These are phyloP conservation scores for Heliconius hortense DNA, from an alignment of 2,888 invertebrate genomes.

Conservation along the genomic window DNA sequence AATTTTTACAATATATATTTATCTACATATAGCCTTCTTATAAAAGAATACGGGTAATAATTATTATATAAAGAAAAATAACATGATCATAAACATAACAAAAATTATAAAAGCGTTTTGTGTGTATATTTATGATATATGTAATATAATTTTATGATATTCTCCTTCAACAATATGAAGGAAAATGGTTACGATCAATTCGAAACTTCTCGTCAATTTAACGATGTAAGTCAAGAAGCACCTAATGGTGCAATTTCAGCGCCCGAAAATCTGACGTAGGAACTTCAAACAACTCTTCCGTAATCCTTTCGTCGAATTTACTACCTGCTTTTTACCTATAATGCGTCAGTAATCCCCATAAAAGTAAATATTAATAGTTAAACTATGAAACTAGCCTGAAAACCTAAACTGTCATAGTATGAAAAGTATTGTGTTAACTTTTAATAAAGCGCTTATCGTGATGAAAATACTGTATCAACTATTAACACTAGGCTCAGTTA, in stretches of 20 bases:
- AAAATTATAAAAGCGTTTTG: background rate
- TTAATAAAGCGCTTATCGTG: conserved; percentile 9
- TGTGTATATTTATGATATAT: background rate
- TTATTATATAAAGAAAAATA: background rate
- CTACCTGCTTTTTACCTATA: background rate
- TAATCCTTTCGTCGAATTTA: background rate
- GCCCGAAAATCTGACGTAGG: background rate
- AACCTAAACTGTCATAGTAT: background rate
- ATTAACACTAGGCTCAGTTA: background rate
- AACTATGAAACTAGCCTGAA: background rate
- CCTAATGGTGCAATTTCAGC: background rate
- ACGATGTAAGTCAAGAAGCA: background rate
- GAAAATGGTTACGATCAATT: background rate
- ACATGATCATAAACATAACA: background rate
- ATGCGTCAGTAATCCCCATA: background rate
- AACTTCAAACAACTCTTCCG: background rate
- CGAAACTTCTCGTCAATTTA: background rate
- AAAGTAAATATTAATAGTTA: background rate
- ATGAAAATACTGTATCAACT: background rate
- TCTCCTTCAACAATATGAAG: background rate
- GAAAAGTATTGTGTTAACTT: conserved; percentile 7
- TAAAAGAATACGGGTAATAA: background rate
- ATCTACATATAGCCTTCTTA: background rate
- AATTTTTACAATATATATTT: background rate
- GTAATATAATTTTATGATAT: background rate